Conservation (phyloP, 1,140 invertebrate species). For the Drosophila trapezifrons region DNA sequence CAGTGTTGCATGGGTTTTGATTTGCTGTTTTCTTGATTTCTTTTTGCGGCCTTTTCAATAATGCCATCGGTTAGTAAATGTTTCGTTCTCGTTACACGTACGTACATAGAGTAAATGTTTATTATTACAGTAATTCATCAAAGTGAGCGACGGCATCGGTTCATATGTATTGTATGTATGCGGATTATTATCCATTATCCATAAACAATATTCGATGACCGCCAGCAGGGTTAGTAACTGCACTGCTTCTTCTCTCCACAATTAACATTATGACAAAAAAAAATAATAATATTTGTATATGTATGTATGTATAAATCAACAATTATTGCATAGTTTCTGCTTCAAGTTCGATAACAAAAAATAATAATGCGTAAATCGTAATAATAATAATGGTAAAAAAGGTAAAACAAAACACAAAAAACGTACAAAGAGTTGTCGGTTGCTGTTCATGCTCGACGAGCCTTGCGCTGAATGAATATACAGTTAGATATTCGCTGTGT, state of each 20-base stretch:
- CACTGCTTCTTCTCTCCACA: constrained; percentile 27
- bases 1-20: constrained; percentile 40
- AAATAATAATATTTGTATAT: constrained; percentile 33
- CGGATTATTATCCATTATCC: not conserved
- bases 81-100: constrained; percentile 46
- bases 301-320: constrained; percentile 52
- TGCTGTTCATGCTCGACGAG: constrained; percentile 67
- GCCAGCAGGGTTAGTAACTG: constrained; percentile 46
- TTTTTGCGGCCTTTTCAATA: constrained; percentile 47
- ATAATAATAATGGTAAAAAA: constrained; percentile 57
- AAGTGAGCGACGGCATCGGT: constrained; percentile 32
- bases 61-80: constrained; percentile 39
- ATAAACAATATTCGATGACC: constrained; percentile 15
- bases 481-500: constrained; percentile 38
- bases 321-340: constrained; percentile 77
- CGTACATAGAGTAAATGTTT: constrained; percentile 50
- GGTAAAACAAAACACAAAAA: constrained; percentile 72
- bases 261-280: constrained; percentile 76
- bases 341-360: constrained; percentile 70
- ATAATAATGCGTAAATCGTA: constrained; percentile 70
- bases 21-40: constrained; percentile 45
- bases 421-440: constrained; percentile 62
- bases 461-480: constrained; percentile 58
- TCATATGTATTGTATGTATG: not conserved
- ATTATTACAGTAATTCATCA: constrained; percentile 53